Base-by-base conservation (phyloP, 2,888 invertebrate species). In the Ceratothoa steindachneri region DNA sequence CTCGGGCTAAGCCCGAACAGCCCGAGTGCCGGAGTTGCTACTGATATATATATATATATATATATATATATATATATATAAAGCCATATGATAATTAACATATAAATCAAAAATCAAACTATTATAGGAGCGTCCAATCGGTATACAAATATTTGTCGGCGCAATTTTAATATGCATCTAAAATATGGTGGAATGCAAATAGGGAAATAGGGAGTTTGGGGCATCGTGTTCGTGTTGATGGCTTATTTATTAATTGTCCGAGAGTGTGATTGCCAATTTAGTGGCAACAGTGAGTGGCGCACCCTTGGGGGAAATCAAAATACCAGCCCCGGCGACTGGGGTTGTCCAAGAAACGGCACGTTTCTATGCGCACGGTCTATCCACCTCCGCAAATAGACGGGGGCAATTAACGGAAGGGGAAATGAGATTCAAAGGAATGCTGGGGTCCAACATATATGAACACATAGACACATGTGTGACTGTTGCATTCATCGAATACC, bases 31-130 rank as follows among this genome's bases (percentile, higher is more conserved):
- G n/a, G n/a, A n/a, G n/a, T n/a, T n/a, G n/a, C n/a, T n/a, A n/a
- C n/a, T n/a, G n/a, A 60, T 60, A 60, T 60, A 60, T 60, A 60
- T 60, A 60, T 60, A 60, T 60, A 60, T 60, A 60, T 60, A 60
- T 60, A 60, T 60, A 60, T 60, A 60, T 60, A 60, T 60, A 60
- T 60, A 60, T 60, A 60, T 60, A 60, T 60, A 60, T 60, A 60
- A 24, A 60, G n/a, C n/a, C 27, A 60, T 22, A 60, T 60, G 27
- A 12, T 7, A 24, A 60, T 60, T 60, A 60, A 60, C 60, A 60
- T 60, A 60, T 60, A 60, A 60, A 60, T 60, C 24, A 60, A 60
- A 60, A 24, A 60, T 7, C 24, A n/a, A 7, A 60, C 60, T 60
- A 1, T 60, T 24, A 60, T 60, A 60, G 19, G 24, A 15, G 60